phyloP scores from a whole-genome alignment of 2,113 vertebrate genomes.

The Microcebus ravelobensis region DNA sequence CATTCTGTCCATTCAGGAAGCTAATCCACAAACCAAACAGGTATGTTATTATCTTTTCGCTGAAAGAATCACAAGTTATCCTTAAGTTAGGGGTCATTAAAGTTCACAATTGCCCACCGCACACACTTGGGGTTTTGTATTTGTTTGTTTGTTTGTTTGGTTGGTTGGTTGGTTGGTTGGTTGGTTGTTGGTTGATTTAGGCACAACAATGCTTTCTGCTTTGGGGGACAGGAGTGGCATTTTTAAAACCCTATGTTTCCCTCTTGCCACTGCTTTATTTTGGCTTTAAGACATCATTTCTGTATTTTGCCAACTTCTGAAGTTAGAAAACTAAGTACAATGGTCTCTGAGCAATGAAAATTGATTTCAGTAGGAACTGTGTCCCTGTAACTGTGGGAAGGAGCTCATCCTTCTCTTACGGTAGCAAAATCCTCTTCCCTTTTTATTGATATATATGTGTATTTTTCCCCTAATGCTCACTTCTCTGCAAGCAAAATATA shows the following conservation, averaged over 20 bases:
- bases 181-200: not conserved
- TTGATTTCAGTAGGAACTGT: not conserved
- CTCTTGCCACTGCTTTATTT: not conserved
- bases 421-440: constrained; percentile 25
- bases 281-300: not conserved
- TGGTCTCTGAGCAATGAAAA: not conserved
- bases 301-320: not conserved
- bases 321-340: not conserved
- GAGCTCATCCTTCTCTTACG: not conserved
- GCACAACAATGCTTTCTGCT: not conserved
- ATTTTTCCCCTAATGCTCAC: not conserved
- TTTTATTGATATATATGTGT: not conserved
- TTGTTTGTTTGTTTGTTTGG: not conserved
- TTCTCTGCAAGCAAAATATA: constrained; percentile 48
- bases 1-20: not conserved
- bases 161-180: not conserved
- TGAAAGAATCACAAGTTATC: not conserved
- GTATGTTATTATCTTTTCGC: not conserved
- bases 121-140: not conserved
- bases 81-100: not conserved
- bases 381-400: not conserved
- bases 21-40: not conserved
- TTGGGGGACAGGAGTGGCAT: not conserved
- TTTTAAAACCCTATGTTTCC: not conserved
- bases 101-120: not conserved